phyloP scores from a whole-genome alignment of 2,888 invertebrate species.

The Dendrolimus houi region DNA sequence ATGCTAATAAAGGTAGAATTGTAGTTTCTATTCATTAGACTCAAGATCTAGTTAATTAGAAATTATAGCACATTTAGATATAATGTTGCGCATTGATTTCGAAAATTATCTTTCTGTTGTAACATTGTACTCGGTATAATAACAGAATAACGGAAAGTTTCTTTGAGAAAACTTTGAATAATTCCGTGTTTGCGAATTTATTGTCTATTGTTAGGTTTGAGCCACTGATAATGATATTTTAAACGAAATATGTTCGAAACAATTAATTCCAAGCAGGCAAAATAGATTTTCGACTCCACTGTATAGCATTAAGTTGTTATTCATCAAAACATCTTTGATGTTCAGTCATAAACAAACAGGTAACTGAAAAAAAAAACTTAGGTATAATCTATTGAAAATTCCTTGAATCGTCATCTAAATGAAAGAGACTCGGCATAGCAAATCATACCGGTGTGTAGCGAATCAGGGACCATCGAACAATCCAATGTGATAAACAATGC shows the following conservation, averaged over 20 bases:
- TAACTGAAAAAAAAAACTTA: slow-evolving; percentile 1
- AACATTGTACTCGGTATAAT: background rate
- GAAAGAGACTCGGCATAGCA: slow-evolving; percentile 36
- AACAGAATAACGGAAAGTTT: background rate
- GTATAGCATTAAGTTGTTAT: background rate
- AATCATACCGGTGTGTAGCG: slow-evolving; percentile 29
- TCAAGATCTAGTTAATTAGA: too few species aligned
- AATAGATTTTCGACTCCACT: background rate
- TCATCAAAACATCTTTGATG: background rate
- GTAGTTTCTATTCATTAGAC: too few species aligned
- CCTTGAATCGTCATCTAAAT: slow-evolving; percentile 30
- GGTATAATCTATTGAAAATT: slow-evolving; percentile 2
- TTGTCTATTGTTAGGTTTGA: background rate
- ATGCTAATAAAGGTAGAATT: too few species aligned
- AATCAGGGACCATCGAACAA: slow-evolving; percentile 35
- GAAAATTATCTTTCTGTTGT: background rate
- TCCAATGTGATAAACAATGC: slow-evolving; percentile 37
- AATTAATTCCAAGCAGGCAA: background rate
- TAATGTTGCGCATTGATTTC: too few species aligned
- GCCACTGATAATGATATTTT: background rate
- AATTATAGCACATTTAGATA: too few species aligned
- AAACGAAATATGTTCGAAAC: background rate
- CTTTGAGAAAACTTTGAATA: too few species aligned
- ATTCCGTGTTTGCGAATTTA: background rate
- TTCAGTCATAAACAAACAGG: background rate